Base-by-base conservation (phyloP, 2,888 invertebrate genomes). In the Andrena fulva region DNA sequence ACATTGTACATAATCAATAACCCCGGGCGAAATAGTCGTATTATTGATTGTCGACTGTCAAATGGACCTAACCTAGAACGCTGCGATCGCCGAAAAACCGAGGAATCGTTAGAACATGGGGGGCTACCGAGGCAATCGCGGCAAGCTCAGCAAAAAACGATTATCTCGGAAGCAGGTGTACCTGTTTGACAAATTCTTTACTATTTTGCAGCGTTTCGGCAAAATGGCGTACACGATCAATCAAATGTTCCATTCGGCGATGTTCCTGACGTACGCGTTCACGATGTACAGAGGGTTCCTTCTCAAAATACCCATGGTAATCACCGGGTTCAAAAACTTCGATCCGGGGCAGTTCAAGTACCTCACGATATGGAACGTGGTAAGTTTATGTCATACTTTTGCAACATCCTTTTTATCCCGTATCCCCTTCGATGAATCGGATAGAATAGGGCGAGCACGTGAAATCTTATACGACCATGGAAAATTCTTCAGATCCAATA, bases 321-420 rank as follows among this genome's bases (percentile, higher is more conserved):
- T 6, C 0, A 42, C 77, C 8, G 70, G 35, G 56, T 88, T 85
- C 54, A 73, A 66, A 8, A 73, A 91, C 0, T 94, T 90, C 62
- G 89, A 94, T 70, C 91, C 92, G 16, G 93, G 93, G n/a, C 91
- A 91, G 79, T 24, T 91, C 0, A 93, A 90, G 68, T 94, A 85
- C 73, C 81, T 94, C 42, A 94, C 93, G 2, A 76, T 93, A 2
- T 94, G 93, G 93, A 79, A 92, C 70, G 76, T 93, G 91, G 93
- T 94, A 83, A 90, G 93, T 70, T 31, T 20, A 35, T 59, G 67
- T 59, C 42, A 42, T n/a, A 50, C 3, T 16, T 48, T 12, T 31
- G 2, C 29, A 24, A 35, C 2, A 2, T 20, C 59, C 2, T 16
- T 12, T 29, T 12, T 2, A 59, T 56, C n/a, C n/a, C 6, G 31